Evolutionary conservation across 2,888 invertebrate species (phyloP), one percentile per base, ranked within the genome.

Genomic region (Crocallis elinguaria): DNA sequence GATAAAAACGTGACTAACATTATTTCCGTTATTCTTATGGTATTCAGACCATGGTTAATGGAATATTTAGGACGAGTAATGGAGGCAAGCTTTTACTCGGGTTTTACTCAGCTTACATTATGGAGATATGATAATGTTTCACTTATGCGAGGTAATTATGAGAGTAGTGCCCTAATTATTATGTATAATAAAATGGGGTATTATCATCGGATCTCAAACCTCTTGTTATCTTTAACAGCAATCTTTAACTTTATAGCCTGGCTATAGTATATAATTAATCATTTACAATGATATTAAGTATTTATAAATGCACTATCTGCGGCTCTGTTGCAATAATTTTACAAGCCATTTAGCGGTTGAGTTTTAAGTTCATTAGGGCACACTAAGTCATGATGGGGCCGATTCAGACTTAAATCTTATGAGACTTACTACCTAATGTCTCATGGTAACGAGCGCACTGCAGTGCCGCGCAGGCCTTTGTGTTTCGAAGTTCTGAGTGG

Each of bases 1-100:
- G 82, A 86, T 84, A 86, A 85, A 85, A 85, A 86, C 82, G 83
- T 85, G 84, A 81, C 80, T 58, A 49, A 60, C 62, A 55, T 64
- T 57, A 64, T 64, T 62, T 66, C 64, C 66, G 66, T 64, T 67
- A 64, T 62, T 62, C 59, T 57, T 60, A 57, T 49, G 60, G 64
- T 62, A 64, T 64, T 62, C 52, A 60, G 64, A 62, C 46, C 60
- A 49, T 49, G 36, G 56, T 50, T 57, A 60, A 61, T 61, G 59
- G 64, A 60, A 64, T 63, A 63, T 63, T 58, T 57, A 63, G 60
- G 58, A 56, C 56, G 56, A 54, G 57, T 60, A 60, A 63, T 63
- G 51, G 51, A 41, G 38, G 45, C 51, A 7, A 41, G 58, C 63
- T 60, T 58, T 63, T 58, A 58, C 60, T 60, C 50, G 33, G 32